Conservation (phyloP, 1,140 invertebrate genomes). For the Magallana gigas region DNA sequence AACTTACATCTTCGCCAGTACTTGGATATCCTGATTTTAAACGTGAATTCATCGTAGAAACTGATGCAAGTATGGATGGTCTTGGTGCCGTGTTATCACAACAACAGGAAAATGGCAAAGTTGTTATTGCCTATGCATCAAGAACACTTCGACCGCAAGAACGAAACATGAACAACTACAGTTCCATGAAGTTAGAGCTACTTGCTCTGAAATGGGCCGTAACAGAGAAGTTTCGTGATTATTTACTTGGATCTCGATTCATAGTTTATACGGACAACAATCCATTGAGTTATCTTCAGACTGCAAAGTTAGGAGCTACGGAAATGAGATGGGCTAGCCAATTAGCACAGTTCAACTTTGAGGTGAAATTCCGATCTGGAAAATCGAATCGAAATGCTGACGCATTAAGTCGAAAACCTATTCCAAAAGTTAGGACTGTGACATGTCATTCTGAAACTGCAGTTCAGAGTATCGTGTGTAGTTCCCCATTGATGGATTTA, state of each 20-base stretch:
- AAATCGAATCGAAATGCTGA: constrained; percentile 49
- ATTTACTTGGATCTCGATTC: no score
- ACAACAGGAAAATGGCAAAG: neutral
- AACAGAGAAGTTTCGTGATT: no score
- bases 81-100: neutral
- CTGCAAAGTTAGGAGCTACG: constrained; percentile 60
- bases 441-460: constrained; percentile 5
- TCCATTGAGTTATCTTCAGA: neutral
- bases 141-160: neutral
- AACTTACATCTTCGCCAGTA: constrained; percentile 56
- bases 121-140: constrained; percentile 8
- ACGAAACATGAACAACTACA: neutral
- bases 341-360: constrained; percentile 60
- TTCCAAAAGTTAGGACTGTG: neutral
- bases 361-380: constrained; percentile 54
- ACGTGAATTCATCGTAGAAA: constrained; percentile 57
- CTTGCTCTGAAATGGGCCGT: no score
- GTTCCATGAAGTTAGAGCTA: no score
- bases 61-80: constrained; percentile 49
- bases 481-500: constrained; percentile 11
- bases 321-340: constrained; percentile 61
- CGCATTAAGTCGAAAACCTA: constrained; percentile 50
- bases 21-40: constrained; percentile 61
- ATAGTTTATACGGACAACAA: no score
- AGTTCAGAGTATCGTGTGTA: constrained; percentile 20